Conservation (phyloP, 1,140 invertebrate genomes). For the Drosophila jambulina region DNA sequence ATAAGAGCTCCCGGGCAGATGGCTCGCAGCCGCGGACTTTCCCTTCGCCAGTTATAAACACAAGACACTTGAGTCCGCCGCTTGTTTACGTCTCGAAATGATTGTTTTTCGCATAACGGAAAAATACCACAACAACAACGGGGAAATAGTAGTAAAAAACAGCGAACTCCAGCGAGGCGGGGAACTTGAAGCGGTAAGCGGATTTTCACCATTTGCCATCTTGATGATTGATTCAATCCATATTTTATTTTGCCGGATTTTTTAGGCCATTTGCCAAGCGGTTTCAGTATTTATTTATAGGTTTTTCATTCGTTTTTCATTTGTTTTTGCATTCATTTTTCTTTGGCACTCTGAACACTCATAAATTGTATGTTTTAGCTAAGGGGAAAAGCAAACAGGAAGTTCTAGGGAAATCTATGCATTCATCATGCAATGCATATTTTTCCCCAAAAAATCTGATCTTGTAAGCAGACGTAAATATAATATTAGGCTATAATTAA, state of each 20-base stretch:
- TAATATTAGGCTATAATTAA: too few species aligned
- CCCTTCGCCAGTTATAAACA: constrained; percentile 24
- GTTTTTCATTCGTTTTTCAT: background rate
- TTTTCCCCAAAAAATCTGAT: background rate
- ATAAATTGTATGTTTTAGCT: constrained; percentile 1
- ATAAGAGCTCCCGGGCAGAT: constrained; percentile 29
- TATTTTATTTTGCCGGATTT: constrained; percentile 29
- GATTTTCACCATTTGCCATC: constrained; percentile 26
- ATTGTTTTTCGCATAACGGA: constrained; percentile 1
- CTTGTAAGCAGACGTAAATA: background rate
- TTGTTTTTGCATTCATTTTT: background rate
- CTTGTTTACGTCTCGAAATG: constrained; percentile 35
- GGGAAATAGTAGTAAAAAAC: background rate
- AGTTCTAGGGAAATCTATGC: background rate
- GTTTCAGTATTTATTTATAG: constrained; percentile 33
- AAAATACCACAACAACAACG: background rate
- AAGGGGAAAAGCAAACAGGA: background rate
- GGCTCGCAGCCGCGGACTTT: constrained; percentile 1
- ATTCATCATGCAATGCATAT: background rate
- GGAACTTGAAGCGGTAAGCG: constrained; percentile 23
- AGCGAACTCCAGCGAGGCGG: background rate
- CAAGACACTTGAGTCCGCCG: constrained; percentile 19
- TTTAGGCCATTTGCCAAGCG: constrained; percentile 12
- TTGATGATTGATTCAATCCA: constrained; percentile 31
- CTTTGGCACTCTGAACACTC: background rate